phyloP scores from a whole-genome alignment of 1,140 invertebrate species.

The Heliconius melpomene region DNA sequence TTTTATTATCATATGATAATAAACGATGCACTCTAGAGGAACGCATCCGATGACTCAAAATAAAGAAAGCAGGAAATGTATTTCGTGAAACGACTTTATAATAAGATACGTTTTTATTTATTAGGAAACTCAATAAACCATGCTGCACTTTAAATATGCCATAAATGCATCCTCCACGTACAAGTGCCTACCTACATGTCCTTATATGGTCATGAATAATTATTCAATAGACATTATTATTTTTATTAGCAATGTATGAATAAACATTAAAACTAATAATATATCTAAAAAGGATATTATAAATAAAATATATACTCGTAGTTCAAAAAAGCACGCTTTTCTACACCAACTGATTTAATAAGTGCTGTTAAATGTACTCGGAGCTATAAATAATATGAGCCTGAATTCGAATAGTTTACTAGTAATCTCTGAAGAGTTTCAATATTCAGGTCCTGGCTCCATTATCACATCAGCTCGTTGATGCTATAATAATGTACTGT shows the following conservation, averaged over 20 bases:
- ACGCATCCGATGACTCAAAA: slow-evolving; percentile 12
- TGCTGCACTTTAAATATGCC: neutral
- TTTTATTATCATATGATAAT: neutral
- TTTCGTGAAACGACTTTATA: slow-evolving; percentile 2
- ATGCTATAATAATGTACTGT: too few species aligned
- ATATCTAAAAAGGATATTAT: too few species aligned
- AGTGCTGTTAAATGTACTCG: too few species aligned
- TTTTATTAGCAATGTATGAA: neutral
- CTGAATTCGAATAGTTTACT: too few species aligned
- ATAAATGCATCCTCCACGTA: neutral
- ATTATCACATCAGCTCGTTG: too few species aligned
- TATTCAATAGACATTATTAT: neutral
- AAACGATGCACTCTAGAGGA: neutral
- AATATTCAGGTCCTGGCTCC: too few species aligned
- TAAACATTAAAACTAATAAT: neutral
- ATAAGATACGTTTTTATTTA: slow-evolving; percentile 21
- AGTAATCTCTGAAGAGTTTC: too few species aligned
- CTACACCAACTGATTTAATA: too few species aligned
- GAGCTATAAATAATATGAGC: too few species aligned
- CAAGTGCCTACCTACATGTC: neutral
- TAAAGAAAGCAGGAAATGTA: slow-evolving; percentile 11
- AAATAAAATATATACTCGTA: too few species aligned
- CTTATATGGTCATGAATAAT: neutral
- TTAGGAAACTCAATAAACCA: slow-evolving; percentile 12
- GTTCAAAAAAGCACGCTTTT: too few species aligned